phyloP scores from a whole-genome alignment of 2,888 invertebrate genomes.

The Drosophila aldrichi region DNA sequence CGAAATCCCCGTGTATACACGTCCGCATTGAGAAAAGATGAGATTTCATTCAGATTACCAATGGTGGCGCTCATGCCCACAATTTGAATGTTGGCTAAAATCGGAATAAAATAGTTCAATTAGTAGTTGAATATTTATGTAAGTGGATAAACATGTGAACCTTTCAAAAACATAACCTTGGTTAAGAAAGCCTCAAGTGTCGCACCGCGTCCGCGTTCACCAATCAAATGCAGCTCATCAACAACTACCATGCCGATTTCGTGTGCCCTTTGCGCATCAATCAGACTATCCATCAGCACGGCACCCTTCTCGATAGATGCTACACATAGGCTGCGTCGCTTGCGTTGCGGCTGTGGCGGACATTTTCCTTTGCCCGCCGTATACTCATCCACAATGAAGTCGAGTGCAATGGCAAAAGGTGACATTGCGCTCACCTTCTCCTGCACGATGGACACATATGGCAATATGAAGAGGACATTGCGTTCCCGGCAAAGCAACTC shows the following conservation, averaged over 20 bases:
- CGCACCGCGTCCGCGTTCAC: constrained; percentile 94
- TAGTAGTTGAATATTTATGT: not conserved
- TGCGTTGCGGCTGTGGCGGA: constrained; percentile 91
- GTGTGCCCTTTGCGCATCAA: constrained; percentile 90
- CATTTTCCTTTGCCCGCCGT: constrained; percentile 96
- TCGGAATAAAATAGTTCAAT: not conserved
- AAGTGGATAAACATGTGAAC: constrained; percentile 80
- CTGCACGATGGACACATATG: constrained; percentile 98
- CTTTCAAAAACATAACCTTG: constrained; percentile 90
- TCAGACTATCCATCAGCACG: constrained; percentile 93
- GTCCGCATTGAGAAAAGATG: constrained; percentile 92
- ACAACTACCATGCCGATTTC: constrained; percentile 93
- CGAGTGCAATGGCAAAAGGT: constrained; percentile 93
- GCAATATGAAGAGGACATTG: constrained; percentile 95
- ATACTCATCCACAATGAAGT: constrained; percentile 97
- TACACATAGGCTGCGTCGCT: constrained; percentile 92
- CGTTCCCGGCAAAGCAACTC: constrained; percentile 92
- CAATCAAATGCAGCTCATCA: constrained; percentile 97
- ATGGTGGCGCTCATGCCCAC: constrained; percentile 99
- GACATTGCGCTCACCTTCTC: constrained; percentile 92
- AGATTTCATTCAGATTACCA: constrained; percentile 94
- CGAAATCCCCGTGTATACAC: constrained; percentile 94
- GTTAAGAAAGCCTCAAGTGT: constrained; percentile 93
- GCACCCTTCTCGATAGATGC: constrained; percentile 98
- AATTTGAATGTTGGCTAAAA: constrained; percentile 90